Evolutionary conservation across 2,113 vertebrate species (phyloP), one percentile per base, ranked within the genome.

Genomic region (Cyanoderma ruficeps): DNA sequence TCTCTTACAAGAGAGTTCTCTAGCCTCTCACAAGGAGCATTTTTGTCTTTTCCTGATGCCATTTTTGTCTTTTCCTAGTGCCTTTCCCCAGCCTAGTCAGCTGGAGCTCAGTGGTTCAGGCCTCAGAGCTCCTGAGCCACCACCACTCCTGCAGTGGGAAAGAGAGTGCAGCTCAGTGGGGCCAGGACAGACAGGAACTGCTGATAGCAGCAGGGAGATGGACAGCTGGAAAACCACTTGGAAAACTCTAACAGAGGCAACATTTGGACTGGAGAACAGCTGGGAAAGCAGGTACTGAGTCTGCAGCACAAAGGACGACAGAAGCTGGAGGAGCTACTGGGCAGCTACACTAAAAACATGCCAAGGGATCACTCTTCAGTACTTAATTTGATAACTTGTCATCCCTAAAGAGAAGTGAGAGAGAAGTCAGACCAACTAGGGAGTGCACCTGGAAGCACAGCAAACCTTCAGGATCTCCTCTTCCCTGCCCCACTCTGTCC

Each of bases 11-110:
- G n/a, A n/a, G n/a, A n/a, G n/a, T n/a, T n/a, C n/a, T n/a, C n/a
- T n/a, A n/a, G 7, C 5, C 63, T 88, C 71, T 90, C 39, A 74
- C 75, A 15, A 87, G 11, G 14, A 87, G 33, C 37, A 17, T 39
- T 94, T 81, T 13, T 56, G 28, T 75, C 76, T 86, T 91, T 72
- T 83, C 42, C 39, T 83, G 90, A 85, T 90, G 91, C 84, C 93
- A 15, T 39, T 93, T 81, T 13, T 56, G 30, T 75, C 76, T 86
- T 93, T 72, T 83, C 82, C 84, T 42, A 67, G 55, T 2, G 95
- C 77, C 82, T 4, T 59, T 70, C 55, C 39, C 76, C 72, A 56
- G 83, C 77, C 80, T 37, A 19, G 42, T 89, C 71, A 93, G 61
- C 65, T 4, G 2, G 17, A 71, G 61, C 19, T 67, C 50, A 8